Evolutionary conservation across 1,140 invertebrate genomes (phyloP).

Genomic region (Radopholus similis): DNA sequence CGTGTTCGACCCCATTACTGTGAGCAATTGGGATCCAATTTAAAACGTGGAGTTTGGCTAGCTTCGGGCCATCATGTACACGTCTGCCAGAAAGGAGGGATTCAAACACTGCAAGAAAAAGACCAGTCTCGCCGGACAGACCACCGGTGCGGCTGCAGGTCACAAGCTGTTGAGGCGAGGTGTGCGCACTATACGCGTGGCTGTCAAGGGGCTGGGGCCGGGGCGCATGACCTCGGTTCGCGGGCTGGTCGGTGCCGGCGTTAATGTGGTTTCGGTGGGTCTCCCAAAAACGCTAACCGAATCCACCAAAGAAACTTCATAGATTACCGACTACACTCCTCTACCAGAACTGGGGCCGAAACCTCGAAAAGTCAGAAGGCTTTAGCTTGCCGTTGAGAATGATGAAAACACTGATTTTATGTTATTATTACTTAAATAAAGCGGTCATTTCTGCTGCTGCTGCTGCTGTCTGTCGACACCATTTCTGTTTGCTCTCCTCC

Average conservation of each 20-base stretch:
- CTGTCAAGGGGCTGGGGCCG: constrained; percentile 59
- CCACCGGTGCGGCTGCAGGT: constrained; percentile 76
- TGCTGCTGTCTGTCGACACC: not conserved
- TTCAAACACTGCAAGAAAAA: constrained; percentile 90
- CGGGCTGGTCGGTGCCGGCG: constrained; percentile 80
- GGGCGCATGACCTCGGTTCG: constrained; percentile 73
- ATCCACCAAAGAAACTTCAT: constrained; percentile 72
- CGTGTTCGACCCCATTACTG: constrained; percentile 26
- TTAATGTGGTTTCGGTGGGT: constrained; percentile 72
- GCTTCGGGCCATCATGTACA: constrained; percentile 54
- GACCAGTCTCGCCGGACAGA: constrained; percentile 90
- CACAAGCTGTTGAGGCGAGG: constrained; percentile 56
- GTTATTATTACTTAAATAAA: too few relatives aligned
- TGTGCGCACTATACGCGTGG: constrained; percentile 63
- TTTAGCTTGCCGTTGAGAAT: constrained; percentile 19
- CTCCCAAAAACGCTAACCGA: not conserved
- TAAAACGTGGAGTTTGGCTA: not conserved
- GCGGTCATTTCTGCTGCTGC: not conserved
- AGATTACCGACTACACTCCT: constrained; percentile 80
- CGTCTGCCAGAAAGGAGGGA: constrained; percentile 80
- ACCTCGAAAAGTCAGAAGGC: constrained; percentile 54
- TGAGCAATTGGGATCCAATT: not conserved
- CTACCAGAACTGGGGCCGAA: constrained; percentile 72
- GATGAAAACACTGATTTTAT: constrained; percentile 18
- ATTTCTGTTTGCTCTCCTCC: not conserved